A percentile compares a stretch with the other conserved stretches of the same genome.
These are phyloP conservation scores for Bombus cullumanus DNA, from an alignment of 1,140 invertebrate genomes.

Conservation along the genomic window DNA sequence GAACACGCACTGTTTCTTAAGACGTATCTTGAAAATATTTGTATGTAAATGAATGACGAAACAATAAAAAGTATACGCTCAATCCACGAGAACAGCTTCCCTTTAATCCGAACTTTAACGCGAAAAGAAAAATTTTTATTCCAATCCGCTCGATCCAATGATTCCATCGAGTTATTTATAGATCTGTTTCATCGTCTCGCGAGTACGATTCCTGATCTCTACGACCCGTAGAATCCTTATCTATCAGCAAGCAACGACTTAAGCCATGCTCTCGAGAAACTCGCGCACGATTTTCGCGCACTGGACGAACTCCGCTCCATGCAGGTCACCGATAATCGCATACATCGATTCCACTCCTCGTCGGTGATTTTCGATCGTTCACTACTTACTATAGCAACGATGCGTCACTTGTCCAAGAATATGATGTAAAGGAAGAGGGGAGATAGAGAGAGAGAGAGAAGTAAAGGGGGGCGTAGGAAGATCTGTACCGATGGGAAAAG, in stretches of 20 bases:
- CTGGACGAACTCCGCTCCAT: not conserved
- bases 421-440: constrained; percentile 5
- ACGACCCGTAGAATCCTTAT: constrained; percentile 2
- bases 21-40: constrained; percentile 79
- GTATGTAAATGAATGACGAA: constrained; percentile 81
- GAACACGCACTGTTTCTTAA: constrained; percentile 71
- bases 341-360: not conserved
- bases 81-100: not conserved
- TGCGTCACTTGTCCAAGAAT: not conserved
- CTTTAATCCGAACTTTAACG: too few relatives aligned
- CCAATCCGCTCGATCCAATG: not conserved
- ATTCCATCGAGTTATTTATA: constrained; percentile 18
- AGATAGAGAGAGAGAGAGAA: too few relatives aligned
- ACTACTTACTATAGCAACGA: not conserved
- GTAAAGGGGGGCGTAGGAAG: not conserved
- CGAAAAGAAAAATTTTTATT: not conserved
- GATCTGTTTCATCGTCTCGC: not conserved
- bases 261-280: not conserved
- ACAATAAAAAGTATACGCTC: constrained; percentile 77
- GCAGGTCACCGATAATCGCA: not conserved
- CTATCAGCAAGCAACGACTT: not conserved
- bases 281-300: not conserved
- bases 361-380: constrained; percentile 15
- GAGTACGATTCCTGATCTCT: constrained; percentile 8
- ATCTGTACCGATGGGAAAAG: not conserved